Conservation (phyloP, 2,113 vertebrate species). For the Embiotoca jacksoni region DNA sequence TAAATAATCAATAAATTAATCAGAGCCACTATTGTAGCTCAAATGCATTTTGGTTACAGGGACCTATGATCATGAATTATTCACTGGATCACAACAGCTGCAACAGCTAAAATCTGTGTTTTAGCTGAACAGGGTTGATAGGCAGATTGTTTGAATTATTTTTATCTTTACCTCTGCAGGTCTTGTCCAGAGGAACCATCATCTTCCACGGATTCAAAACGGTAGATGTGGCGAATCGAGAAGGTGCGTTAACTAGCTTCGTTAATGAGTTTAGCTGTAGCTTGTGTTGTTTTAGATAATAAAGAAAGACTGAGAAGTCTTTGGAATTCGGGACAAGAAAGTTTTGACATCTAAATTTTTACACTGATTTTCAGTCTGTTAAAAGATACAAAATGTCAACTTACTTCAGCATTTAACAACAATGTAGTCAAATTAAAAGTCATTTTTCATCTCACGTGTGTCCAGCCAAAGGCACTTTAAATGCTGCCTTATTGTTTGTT, state of each 20-base stretch:
- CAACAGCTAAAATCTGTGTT: too few relatives aligned
- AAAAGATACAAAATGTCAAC: too few relatives aligned
- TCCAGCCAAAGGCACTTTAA: background rate
- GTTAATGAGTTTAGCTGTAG: background rate
- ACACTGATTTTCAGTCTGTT: too few relatives aligned
- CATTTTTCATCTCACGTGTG: background rate
- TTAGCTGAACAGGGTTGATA: background rate
- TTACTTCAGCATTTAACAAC: too few relatives aligned
- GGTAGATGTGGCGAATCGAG: slow-evolving; percentile 45
- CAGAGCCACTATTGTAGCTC: too few relatives aligned
- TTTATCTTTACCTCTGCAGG: slow-evolving; percentile 72
- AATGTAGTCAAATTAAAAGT: background rate
- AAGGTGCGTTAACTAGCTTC: slow-evolving; percentile 12
- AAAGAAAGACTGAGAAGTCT: too few relatives aligned
- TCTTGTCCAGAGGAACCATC: slow-evolving; percentile 83
- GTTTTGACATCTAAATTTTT: too few relatives aligned
- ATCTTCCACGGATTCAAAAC: slow-evolving; percentile 72
- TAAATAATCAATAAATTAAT: background rate
- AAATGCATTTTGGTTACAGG: too few relatives aligned
- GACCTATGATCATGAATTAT: too few relatives aligned
- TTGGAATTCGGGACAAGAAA: too few relatives aligned
- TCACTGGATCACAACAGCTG: too few relatives aligned
- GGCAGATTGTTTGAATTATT: background rate
- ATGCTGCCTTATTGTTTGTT: background rate
- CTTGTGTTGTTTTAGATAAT: too few relatives aligned